Percentiles rank a stretch among this genome's conserved stretches.
Conservation (phyloP, 2,797 vertebrate species). For the Delichon dasypus region DNA sequence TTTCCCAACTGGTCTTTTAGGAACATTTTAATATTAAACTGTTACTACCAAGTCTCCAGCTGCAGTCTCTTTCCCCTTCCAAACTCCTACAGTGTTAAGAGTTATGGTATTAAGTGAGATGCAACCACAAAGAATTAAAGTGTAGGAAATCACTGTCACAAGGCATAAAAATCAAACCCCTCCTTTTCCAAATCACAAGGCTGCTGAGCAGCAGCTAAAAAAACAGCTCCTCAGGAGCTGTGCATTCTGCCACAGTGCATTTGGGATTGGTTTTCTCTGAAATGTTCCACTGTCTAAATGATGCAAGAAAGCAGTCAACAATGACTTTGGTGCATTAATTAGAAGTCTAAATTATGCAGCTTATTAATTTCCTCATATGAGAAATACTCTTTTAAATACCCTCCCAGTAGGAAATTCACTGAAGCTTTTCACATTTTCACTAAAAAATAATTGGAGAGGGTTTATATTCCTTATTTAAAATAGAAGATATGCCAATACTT, state of each 20-base stretch:
- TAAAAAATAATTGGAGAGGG: not conserved
- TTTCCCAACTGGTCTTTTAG: constrained; percentile 3
- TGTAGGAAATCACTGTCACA: not conserved
- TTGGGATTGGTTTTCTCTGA: not conserved
- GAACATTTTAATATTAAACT: constrained; percentile 59
- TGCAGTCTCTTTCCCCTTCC: no score
- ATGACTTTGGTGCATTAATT: not conserved
- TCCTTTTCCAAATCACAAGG: not conserved
- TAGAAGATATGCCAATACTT: not conserved
- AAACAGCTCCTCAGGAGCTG: not conserved
- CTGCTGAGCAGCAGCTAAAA: not conserved
- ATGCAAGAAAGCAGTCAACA: not conserved
- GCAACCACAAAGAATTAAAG: not conserved
- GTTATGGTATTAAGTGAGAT: not conserved
- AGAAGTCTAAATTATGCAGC: not conserved
- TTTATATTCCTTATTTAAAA: not conserved
- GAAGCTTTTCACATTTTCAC: not conserved
- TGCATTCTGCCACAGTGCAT: not conserved
- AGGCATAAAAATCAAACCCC: not conserved
- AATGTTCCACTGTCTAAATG: not conserved
- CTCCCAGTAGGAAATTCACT: not conserved
- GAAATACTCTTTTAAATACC: not conserved
- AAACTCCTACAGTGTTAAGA: not conserved
- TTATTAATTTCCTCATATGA: not conserved
- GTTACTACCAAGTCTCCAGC: not conserved